Conservation (phyloP, 2,888 invertebrate species). For the Piscicola geometra region DNA sequence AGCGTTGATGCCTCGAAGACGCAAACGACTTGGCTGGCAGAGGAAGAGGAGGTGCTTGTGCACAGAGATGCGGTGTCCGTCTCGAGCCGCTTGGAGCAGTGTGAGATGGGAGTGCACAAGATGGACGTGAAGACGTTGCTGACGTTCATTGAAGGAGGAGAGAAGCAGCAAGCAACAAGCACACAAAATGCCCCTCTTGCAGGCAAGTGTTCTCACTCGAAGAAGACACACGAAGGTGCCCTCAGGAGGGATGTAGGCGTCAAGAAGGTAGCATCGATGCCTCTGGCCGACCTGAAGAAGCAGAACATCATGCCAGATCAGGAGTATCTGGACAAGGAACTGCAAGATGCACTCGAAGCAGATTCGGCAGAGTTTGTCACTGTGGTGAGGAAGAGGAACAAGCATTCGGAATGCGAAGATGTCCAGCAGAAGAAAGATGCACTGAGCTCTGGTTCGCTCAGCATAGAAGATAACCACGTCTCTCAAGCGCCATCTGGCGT, state of each 20-base stretch:
- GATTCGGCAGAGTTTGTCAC: neutral
- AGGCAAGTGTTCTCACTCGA: neutral
- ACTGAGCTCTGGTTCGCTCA: too few species aligned
- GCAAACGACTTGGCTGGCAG: too few species aligned
- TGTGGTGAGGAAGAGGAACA: neutral
- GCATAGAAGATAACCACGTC: too few species aligned
- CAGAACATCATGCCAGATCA: neutral
- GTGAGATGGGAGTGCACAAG: conserved; percentile 6
- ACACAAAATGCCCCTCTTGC: too few species aligned
- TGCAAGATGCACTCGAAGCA: neutral
- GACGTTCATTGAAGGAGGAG: conserved; percentile 9
- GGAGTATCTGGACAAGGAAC: conserved; percentile 1
- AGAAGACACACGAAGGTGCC: neutral
- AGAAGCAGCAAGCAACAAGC: neutral
- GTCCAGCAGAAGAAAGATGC: neutral
- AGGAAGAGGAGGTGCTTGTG: neutral
- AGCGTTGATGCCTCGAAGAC: too few species aligned
- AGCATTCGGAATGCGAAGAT: neutral
- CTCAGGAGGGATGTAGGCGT: neutral
- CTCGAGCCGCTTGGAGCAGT: neutral
- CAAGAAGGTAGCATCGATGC: neutral
- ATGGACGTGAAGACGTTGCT: neutral
- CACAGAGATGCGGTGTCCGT: neutral
- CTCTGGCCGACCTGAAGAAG: neutral
- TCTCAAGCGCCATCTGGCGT: too few species aligned